Evolutionary conservation across 1,140 invertebrate species (phyloP).

Genomic region (Atta cephalotes): DNA sequence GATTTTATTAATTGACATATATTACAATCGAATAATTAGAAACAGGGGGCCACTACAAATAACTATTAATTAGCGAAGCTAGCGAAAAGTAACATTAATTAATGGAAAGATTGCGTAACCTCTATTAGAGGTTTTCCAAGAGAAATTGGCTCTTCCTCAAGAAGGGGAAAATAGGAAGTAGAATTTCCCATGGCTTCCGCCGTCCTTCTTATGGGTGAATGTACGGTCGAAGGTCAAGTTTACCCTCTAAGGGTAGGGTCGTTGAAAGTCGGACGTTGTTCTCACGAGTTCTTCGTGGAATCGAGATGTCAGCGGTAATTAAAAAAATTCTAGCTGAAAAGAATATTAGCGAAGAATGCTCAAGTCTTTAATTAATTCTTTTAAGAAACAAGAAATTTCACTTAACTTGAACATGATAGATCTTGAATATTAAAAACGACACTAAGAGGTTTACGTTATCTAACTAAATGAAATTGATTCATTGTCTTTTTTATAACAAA

Average conservation of each 20-base stretch:
- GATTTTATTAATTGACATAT: constrained; percentile 5
- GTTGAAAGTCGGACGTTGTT: constrained; percentile 62
- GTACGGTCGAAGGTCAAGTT: constrained; percentile 78
- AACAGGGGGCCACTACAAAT: background rate
- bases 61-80: constrained; percentile 8
- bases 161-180: constrained; percentile 71
- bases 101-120: background rate
- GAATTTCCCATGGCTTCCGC: constrained; percentile 67
- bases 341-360: background rate
- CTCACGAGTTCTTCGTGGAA: constrained; percentile 64
- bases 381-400: background rate
- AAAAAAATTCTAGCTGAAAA: background rate
- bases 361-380: background rate
- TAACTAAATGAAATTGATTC: background rate
- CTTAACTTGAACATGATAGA: background rate
- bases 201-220: constrained; percentile 73
- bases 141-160: constrained; percentile 22
- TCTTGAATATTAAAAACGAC: background rate
- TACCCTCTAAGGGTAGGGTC: constrained; percentile 45
- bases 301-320: constrained; percentile 22
- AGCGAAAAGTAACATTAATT: background rate
- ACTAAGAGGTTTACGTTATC: background rate
- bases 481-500: background rate
- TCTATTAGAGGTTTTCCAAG: background rate
- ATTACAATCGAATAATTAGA: background rate